These are phyloP conservation scores for Malurus alboscapulatus DNA, from an alignment of 2,113 vertebrate species.

Conservation along the genomic window DNA sequence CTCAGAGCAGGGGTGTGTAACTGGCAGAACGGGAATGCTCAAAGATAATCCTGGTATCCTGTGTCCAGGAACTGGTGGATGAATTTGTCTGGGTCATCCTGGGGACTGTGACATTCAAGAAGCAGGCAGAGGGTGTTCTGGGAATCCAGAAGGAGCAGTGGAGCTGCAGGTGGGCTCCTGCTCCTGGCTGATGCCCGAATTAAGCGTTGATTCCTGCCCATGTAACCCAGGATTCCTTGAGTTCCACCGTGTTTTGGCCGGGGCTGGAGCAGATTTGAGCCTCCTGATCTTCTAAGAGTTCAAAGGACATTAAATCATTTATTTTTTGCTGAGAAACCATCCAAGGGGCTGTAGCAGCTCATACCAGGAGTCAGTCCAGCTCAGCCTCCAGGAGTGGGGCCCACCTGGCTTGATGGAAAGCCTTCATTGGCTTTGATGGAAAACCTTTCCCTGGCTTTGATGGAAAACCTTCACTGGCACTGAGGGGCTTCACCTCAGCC, in stretches of 20 bases:
- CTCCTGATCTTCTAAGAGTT: neutral
- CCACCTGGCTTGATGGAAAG: neutral
- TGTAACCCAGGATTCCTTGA: fast-evolving
- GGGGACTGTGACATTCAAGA: neutral
- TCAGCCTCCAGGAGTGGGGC: neutral
- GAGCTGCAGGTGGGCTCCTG: neutral
- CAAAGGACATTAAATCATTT: neutral
- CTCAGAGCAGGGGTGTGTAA: fast-evolving
- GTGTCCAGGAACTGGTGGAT: neutral
- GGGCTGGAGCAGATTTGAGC: neutral
- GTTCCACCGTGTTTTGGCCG: neutral
- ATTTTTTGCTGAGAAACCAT: neutral
- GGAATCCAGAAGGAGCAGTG: neutral
- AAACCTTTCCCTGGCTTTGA: neutral
- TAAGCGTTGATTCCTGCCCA: neutral
- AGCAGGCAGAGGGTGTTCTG: neutral
- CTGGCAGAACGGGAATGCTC: neutral
- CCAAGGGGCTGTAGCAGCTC: neutral
- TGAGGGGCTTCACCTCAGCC: neutral
- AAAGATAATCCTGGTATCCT: neutral
- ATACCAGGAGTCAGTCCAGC: neutral
- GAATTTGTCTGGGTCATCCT: neutral
- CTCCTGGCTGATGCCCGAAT: neutral
- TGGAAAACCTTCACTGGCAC: neutral
- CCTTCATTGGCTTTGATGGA: neutral